Base-by-base conservation (phyloP, 2,113 vertebrate genomes). In the Chamaea fasciata region DNA sequence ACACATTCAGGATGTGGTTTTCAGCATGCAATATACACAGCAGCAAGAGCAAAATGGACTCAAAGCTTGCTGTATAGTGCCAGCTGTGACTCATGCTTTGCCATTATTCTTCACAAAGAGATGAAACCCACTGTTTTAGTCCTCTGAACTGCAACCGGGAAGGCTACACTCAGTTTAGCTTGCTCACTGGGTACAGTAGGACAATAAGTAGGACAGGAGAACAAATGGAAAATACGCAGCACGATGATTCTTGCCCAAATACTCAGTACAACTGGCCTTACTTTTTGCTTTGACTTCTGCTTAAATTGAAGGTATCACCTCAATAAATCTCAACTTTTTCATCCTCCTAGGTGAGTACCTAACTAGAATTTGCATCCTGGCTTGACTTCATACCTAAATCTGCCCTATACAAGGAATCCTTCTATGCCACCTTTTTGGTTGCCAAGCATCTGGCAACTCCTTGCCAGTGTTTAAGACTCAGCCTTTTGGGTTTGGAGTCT, bases 1-100 rank as follows among this genome's bases (percentile, higher is more conserved):
- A 35, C 8, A 13, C 10, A 53, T n/a, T 75, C 28, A 74, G 97
- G 97, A 98, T 97, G 97, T 97, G 97, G 97, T 84, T 98, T 97
- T 94, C 62, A n/a, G 84, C 26, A 71, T 92, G 39, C 8, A 10
- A 46, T n/a, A 46, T n/a, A 16, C 22, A 46, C 53, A 90, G 85
- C 13, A 41, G 50, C 73, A 91, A 67, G 44, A 57, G 56, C 30
- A 87, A 49, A 69, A 92, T 11, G 39, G 26, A 28, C 31, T 53
- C 62, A 56, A 83, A 57, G n/a, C 10, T 89, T 63, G n/a, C 35
- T 82, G 47, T 35, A 7, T 30, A 30, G 57, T 76, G 65, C n/a
- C 49, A 53, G 27, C 39, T 67, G n/a, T 74, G 60, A 76, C 9
- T 57, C 44, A 9, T 35, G 30, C 20, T 91, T 57, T 71, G 52